Evolutionary conservation across 1,140 invertebrate species (phyloP), one percentile per base, ranked within the genome.

Genomic region (Fopius arisanus): DNA sequence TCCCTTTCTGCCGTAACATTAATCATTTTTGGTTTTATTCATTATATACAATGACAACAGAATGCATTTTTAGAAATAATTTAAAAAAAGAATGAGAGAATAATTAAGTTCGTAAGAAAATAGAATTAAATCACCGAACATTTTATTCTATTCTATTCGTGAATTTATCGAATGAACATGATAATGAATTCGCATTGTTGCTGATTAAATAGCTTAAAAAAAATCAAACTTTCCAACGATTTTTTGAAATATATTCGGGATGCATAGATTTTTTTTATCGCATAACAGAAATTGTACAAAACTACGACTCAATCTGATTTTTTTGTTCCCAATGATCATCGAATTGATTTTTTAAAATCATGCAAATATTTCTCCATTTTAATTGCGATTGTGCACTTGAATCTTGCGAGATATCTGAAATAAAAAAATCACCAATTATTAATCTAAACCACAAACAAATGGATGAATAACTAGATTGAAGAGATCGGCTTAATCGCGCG

Each of bases 1-100:
- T 76, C 65, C 33, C 67, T 31, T 65, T 65, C 33, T 37, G 33
- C 12, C 26, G 26, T 65, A 78, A 70, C 81, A 83, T 86, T 75
- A 70, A 33, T 67, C 16, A 66, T 41, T 66, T 66, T 41, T 19
- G 28, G 28, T 48, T 51, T 72, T 72, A 33, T 29, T 67, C 14
- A 51, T 48, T 37, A 72, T 41, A 59, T 72, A 72, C 54, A 65
- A 72, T 65, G 59, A 68, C 43, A 29, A 70, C 21, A 62, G 26
- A 73, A 54, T 83, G 80, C 75, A 68, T 72, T 68, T 67, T 65
- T 72, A 63, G 66, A 21, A n/a, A 62, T 43, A 29, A 51, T 26
- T 3, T 31, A 33, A 40, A 70, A 62, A 59, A 29, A 14, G 33
- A 69, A 41, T 21, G 12, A 59, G 23, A 59, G 12, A 59, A 28